phyloP scores from a whole-genome alignment of 2,888 invertebrate genomes.

The Torymus tubicola region DNA sequence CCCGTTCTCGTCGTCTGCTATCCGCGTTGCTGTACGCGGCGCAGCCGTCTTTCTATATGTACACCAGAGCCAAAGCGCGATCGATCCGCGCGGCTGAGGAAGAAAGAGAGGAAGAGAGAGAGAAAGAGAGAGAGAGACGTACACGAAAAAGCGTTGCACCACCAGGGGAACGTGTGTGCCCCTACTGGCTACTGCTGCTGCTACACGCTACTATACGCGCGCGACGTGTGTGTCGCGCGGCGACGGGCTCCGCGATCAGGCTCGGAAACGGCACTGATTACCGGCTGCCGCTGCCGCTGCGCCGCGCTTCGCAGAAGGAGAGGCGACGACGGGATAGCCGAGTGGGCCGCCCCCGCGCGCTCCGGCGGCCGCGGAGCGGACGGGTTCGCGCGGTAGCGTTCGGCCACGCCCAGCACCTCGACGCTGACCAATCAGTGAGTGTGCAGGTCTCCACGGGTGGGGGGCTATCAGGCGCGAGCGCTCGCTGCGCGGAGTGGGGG shows the following conservation, averaged over 20 bases:
- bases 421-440: too few relatives aligned
- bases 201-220: not conserved
- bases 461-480: constrained; percentile 38
- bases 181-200: constrained; percentile 2
- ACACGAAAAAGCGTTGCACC: too few relatives aligned
- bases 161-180: not conserved
- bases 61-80: too few relatives aligned
- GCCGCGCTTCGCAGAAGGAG: constrained; percentile 50
- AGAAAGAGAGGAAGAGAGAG: too few relatives aligned
- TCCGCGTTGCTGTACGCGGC: not conserved
- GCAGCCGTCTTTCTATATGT: too few relatives aligned
- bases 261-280: constrained; percentile 76
- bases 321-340: too few relatives aligned
- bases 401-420: too few relatives aligned
- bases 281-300: constrained; percentile 68
- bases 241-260: constrained; percentile 50
- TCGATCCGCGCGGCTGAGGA: too few relatives aligned
- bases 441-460: not conserved
- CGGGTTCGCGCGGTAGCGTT: constrained; percentile 24
- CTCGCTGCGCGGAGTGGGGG: constrained; percentile 23
- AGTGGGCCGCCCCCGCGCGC: too few relatives aligned
- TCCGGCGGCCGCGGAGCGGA: constrained; percentile 2
- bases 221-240: not conserved
- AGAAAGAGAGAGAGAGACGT: too few relatives aligned
- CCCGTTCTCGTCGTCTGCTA: constrained; percentile 13